These are phyloP conservation scores for Eleutherodactylus coqui DNA, from an alignment of 2,797 vertebrate genomes.

Conservation along the genomic window DNA sequence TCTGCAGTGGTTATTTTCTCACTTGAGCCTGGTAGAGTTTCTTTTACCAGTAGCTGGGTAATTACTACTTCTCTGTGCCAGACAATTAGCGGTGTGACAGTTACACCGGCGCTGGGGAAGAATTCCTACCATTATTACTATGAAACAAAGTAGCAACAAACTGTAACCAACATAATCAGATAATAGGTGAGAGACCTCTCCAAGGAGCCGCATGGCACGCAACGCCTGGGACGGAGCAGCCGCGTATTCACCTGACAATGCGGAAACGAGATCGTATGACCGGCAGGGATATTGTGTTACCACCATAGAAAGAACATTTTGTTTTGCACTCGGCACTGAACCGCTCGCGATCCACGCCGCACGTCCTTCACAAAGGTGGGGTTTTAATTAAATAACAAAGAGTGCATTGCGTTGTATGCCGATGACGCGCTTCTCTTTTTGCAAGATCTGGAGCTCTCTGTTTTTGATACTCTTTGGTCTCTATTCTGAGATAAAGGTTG, in stretches of 20 bases:
- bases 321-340: no score
- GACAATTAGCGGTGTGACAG: constrained; percentile 6
- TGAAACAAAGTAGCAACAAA: constrained; percentile 40
- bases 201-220: neutral
- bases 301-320: neutral
- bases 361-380: no score
- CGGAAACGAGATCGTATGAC: neutral
- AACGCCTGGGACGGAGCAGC: neutral
- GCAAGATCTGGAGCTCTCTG: no score
- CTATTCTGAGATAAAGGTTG: no score
- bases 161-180: constrained; percentile 25
- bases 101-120: neutral
- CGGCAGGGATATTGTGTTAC: neutral
- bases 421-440: no score
- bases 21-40: neutral
- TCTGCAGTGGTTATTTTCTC: neutral
- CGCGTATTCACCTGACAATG: neutral
- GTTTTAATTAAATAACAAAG: no score
- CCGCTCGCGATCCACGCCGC: no score
- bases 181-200: constrained; percentile 2
- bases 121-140: neutral
- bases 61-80: neutral
- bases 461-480: no score
- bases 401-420: no score
- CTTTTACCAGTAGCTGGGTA: constrained; percentile 6